Evolutionary conservation across 2,888 invertebrate genomes (phyloP).

Genomic region (Unio pictorum): DNA sequence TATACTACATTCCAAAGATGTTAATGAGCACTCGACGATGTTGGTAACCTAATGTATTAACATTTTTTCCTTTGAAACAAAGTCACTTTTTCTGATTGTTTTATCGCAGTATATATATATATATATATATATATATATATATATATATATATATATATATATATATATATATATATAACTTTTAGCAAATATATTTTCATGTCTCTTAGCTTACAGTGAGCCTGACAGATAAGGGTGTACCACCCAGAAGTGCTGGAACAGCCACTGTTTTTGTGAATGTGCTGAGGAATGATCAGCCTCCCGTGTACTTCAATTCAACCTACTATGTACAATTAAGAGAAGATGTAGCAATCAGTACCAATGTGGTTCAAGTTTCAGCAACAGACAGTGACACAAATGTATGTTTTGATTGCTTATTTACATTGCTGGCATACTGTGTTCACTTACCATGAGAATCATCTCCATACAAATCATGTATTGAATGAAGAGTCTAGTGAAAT

Average conservation of each 20-base stretch:
- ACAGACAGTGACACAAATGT: constrained; percentile 45
- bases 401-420: constrained; percentile 15
- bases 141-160: too few species aligned
- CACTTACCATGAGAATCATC: too few species aligned
- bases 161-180: not conserved
- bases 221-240: constrained; percentile 40
- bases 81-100: too few species aligned
- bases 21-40: too few species aligned
- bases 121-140: not conserved
- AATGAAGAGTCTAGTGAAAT: too few species aligned
- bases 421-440: not conserved
- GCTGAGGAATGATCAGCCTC: constrained; percentile 37
- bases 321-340: constrained; percentile 36
- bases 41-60: too few species aligned
- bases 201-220: constrained; percentile 38
- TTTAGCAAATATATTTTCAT: constrained; percentile 1
- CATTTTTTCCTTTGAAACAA: too few species aligned
- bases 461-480: too few species aligned
- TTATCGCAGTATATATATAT: too few species aligned
- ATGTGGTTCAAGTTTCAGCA: constrained; percentile 38
- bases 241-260: constrained; percentile 10
- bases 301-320: constrained; percentile 30
- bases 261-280: constrained; percentile 43
- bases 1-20: too few species aligned
- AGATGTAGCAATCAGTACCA: constrained; percentile 8